A percentile compares a stretch with the other conserved stretches of the same genome.
These are phyloP conservation scores for Littorina saxatilis DNA, from an alignment of 1,140 invertebrate genomes.

Conservation along the genomic window DNA sequence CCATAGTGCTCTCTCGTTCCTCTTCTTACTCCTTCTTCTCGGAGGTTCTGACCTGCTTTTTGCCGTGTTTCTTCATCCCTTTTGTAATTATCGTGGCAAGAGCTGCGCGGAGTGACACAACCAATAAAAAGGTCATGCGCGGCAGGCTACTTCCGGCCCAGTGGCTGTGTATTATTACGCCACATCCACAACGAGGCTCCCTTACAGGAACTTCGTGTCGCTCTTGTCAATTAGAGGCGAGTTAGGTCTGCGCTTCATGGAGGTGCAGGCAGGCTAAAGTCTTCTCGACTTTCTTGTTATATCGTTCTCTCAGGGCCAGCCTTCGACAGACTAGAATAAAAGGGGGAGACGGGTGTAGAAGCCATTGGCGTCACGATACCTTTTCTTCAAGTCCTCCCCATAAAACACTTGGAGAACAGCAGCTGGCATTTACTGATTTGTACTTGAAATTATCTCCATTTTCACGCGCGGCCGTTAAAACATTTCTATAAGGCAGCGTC, in stretches of 20 bases:
- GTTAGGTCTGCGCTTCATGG: slow-evolving; percentile 29
- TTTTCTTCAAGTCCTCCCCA: slow-evolving; percentile 1
- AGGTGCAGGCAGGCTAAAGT: neutral
- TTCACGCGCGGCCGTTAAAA: slow-evolving; percentile 29
- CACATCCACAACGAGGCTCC: slow-evolving; percentile 30
- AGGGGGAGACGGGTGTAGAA: neutral
- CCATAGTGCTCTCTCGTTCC: neutral
- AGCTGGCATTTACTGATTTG: slow-evolving; percentile 32
- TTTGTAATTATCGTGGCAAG: slow-evolving; percentile 23
- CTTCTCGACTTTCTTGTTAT: slow-evolving; percentile 31
- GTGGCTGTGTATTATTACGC: slow-evolving; percentile 35
- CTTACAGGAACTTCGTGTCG: slow-evolving; percentile 32
- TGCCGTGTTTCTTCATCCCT: neutral
- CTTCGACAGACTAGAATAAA: too few species aligned
- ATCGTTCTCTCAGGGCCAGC: slow-evolving; percentile 29
- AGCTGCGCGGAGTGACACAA: slow-evolving; percentile 30
- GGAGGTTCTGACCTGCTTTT: neutral
- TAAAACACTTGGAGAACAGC: slow-evolving; percentile 17
- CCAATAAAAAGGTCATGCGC: slow-evolving; percentile 28
- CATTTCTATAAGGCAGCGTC: neutral
- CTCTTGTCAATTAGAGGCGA: slow-evolving; percentile 37
- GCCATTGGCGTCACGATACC: slow-evolving; percentile 2
- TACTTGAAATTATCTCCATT: slow-evolving; percentile 27
- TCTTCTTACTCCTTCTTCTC: neutral
- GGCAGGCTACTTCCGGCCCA: slow-evolving; percentile 29